phyloP scores from a whole-genome alignment of 2,113 vertebrate genomes.

The Ciconia boyciana region DNA sequence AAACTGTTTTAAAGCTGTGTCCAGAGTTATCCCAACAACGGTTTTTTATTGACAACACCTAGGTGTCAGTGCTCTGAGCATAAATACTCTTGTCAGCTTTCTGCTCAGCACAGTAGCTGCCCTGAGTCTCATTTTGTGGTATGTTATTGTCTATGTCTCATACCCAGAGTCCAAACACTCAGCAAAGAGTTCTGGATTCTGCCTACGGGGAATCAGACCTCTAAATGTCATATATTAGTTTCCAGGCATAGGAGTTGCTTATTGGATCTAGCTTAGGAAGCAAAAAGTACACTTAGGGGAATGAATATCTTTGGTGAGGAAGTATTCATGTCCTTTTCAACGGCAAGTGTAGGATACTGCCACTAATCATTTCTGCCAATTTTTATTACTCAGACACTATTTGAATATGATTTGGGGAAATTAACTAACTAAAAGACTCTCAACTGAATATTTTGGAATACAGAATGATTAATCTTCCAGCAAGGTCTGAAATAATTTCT shows the following conservation, averaged over 20 bases:
- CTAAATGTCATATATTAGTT: not conserved
- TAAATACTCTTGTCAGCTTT: not conserved
- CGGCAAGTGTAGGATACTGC: not conserved
- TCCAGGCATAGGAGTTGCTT: not conserved
- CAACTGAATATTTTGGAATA: constrained; percentile 46
- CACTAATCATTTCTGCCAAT: constrained; percentile 15
- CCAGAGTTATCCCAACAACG: not conserved
- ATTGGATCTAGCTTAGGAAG: not conserved
- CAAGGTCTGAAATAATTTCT: constrained; percentile 58
- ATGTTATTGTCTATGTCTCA: not conserved
- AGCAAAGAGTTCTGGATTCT: not conserved
- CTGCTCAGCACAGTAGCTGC: not conserved
- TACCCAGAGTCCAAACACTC: not conserved
- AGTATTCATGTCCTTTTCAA: constrained; percentile 10
- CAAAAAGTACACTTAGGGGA: not conserved
- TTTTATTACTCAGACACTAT: constrained; percentile 32
- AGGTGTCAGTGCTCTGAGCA: not conserved
- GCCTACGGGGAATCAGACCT: not conserved
- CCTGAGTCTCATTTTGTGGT: not conserved
- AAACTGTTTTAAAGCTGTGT: not conserved
- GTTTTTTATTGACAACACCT: not conserved
- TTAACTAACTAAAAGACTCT: constrained; percentile 50
- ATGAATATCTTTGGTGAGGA: not conserved
- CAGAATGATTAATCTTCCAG: constrained; percentile 29
- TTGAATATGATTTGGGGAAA: constrained; percentile 30